Conservation (phyloP, 2,113 vertebrate genomes). For the Phalacrocorax carbo region DNA sequence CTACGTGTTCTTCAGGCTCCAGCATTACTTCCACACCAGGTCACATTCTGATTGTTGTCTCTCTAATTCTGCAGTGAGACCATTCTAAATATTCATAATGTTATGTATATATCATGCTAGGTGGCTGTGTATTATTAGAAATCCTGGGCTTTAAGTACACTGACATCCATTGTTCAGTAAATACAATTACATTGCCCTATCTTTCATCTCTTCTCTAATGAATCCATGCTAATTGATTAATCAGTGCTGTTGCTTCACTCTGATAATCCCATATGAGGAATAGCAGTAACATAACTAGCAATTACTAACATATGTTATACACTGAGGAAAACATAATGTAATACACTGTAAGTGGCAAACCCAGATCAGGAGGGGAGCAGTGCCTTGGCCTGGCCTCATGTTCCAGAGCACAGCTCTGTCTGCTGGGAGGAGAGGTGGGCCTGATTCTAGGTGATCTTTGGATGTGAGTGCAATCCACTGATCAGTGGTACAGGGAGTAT, state of each 20-base stretch:
- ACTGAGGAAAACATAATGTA: background rate
- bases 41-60: background rate
- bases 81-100: conserved; percentile 29
- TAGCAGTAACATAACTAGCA: background rate
- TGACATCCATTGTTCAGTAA: conserved; percentile 61
- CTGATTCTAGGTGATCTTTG: background rate
- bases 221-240: conserved; percentile 66
- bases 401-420: background rate
- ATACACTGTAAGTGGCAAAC: background rate
- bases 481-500: background rate
- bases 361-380: background rate
- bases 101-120: background rate
- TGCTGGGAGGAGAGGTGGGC: background rate
- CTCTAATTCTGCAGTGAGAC: background rate
- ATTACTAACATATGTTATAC: conserved; percentile 7
- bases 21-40: background rate
- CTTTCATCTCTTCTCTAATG: conserved; percentile 53
- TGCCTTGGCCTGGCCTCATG: accelerated
- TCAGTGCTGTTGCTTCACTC: conserved; percentile 45
- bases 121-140: conserved; percentile 18
- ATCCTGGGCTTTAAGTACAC: conserved; percentile 20
- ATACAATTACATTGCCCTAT: conserved; percentile 57
- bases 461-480: no score
- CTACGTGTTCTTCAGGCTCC: background rate
- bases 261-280: conserved; percentile 42